phyloP scores from a whole-genome alignment of 2,888 invertebrate genomes.

The Aporophyla lueneburgensis region DNA sequence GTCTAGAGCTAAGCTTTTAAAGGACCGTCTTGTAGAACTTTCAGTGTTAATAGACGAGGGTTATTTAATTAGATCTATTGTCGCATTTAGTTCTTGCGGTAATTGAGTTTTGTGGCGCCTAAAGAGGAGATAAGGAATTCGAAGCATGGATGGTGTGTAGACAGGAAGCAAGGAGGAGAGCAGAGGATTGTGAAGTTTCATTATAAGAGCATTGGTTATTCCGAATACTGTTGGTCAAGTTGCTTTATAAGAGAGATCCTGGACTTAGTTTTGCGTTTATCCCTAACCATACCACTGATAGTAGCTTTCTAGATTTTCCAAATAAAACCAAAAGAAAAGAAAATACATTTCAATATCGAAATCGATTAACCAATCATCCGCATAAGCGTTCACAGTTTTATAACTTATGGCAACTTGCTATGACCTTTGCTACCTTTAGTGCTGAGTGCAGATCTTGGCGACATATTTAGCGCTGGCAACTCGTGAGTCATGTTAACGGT shows the following conservation, averaged over 20 bases:
- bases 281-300: background rate
- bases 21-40: constrained; percentile 55
- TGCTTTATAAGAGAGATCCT: background rate
- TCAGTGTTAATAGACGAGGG: constrained; percentile 52
- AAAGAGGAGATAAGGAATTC: constrained; percentile 13
- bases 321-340: background rate
- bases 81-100: constrained; percentile 47
- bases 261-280: background rate
- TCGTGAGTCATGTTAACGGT: constrained; percentile 74
- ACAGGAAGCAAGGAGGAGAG: constrained; percentile 12
- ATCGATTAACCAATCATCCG: constrained; percentile 25
- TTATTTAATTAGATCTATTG: constrained; percentile 55
- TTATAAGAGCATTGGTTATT: no score
- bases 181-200: background rate
- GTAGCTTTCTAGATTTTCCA: background rate
- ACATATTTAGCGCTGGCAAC: constrained; percentile 61
- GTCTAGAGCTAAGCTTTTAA: constrained; percentile 60
- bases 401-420: constrained; percentile 48
- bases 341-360: constrained; percentile 15
- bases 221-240: background rate
- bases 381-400: constrained; percentile 30
- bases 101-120: constrained; percentile 52
- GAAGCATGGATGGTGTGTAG: constrained; percentile 9
- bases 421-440: constrained; percentile 62
- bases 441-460: constrained; percentile 62